Conservation (phyloP, 1,140 invertebrate species). For the Cyrtorhinus lividipennis region DNA sequence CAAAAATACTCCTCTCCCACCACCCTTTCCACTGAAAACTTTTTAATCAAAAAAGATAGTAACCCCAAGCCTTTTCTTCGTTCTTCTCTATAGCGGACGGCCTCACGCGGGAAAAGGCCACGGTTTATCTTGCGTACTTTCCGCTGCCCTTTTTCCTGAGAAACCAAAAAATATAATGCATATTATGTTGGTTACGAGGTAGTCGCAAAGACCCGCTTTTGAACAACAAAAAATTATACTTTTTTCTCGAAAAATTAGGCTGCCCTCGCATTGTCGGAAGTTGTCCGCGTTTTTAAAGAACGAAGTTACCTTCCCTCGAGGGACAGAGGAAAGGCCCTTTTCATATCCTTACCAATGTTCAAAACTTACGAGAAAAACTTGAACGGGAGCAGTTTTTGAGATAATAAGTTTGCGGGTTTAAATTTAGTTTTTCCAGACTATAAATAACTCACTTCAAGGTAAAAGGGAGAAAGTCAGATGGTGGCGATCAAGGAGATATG, state of each 20-base stretch:
- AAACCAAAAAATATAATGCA: neutral
- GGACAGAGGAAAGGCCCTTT: neutral
- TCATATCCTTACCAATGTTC: neutral
- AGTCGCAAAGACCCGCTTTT: neutral
- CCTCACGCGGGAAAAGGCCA: neutral
- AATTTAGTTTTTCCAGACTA: neutral
- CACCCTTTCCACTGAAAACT: neutral
- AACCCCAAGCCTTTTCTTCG: neutral
- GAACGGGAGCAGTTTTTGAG: neutral
- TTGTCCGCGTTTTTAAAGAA: neutral
- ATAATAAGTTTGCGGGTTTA: neutral
- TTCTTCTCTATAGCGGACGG: neutral
- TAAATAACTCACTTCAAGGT: too few relatives aligned
- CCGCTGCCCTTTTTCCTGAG: neutral
- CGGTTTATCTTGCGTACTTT: neutral
- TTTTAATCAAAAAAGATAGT: neutral
- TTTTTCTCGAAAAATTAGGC: neutral
- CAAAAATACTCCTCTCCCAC: neutral
- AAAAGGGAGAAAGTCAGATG: too few relatives aligned
- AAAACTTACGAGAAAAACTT: neutral
- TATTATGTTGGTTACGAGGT: neutral
- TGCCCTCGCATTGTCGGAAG: neutral
- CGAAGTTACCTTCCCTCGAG: neutral
- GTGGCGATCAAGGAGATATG: too few relatives aligned
- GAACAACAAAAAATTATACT: neutral